Evolutionary conservation across 2,113 vertebrate species (phyloP), one percentile per base, ranked within the genome.

Genomic region (Rhinopomastus cyanomelas): DNA sequence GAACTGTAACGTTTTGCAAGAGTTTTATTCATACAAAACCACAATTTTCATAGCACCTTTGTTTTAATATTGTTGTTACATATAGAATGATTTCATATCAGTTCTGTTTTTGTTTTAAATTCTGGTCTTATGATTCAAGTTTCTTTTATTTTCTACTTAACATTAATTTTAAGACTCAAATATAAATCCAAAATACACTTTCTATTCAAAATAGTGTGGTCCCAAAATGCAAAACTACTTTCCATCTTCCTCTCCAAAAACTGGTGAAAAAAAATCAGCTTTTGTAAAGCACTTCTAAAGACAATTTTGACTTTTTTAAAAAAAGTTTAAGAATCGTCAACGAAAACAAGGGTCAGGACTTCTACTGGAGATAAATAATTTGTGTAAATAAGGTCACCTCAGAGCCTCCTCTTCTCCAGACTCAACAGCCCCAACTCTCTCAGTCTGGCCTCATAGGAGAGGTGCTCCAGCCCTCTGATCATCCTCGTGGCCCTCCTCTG

Each of bases 11-110:
- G 51, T 89, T 87, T 85, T 80, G 34, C 67, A 82, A 85, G 34
- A 91, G 14, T 3, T 55, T 64, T 56, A 48, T 48, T 85, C 89
- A 80, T 68, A 34, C 91, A 55, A 94, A 92, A 66, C 49, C 22
- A 13, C 5, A 9, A 91, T 52, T 56, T 69, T 26, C 23, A 59
- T 8, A 77, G 23, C 8, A n/a, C 13, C 52, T 87, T 74, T 74
- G 61, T 85, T 66, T 76, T 57, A 68, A 37, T 56, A 36, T 22
- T 82, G 55, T 87, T 89, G 52, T 37, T 87, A 93, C 89, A 93
- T 59, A 36, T 6, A 67, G 15, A 74, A 32, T 60, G 22, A 52
- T 5, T 77, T 39, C 18, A 68, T n/a, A 42, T 6, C 12, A 42
- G 3, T 39, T 20, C 3, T 21, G 19, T n/a, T 16, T 66, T 49